These are phyloP conservation scores for Urophycis tenuis DNA, from an alignment of 2,797 vertebrate genomes.

Conservation along the genomic window DNA sequence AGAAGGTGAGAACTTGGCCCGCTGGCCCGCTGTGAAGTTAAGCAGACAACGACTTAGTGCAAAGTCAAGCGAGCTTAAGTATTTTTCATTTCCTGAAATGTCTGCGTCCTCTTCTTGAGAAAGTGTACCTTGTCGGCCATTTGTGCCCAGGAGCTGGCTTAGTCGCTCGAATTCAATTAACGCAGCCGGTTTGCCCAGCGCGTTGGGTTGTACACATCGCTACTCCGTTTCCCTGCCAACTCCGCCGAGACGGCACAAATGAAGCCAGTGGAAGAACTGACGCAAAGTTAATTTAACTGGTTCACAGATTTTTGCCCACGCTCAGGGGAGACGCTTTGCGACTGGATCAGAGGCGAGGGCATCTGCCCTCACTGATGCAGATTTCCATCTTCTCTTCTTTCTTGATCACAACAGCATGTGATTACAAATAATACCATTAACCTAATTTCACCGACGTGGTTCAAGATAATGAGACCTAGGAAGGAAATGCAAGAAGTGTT, in stretches of 20 bases:
- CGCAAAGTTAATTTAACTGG: constrained; percentile 10
- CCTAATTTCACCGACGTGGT: constrained; percentile 10
- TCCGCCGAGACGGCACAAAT: constrained; percentile 28
- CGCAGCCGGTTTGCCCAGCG: constrained; percentile 3
- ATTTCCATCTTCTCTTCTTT: constrained; percentile 26
- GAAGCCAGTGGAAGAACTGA: constrained; percentile 10
- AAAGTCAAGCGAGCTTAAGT: background rate
- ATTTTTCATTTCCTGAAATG: constrained; percentile 7
- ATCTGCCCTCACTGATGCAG: constrained; percentile 10
- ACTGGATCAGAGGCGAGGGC: constrained; percentile 14
- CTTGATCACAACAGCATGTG: constrained; percentile 23
- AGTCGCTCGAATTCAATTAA: background rate
- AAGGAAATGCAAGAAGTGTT: no score
- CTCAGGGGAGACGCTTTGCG: constrained; percentile 21
- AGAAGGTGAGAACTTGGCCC: constrained; percentile 51
- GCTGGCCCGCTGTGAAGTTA: constrained; percentile 24
- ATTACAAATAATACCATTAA: constrained; percentile 33
- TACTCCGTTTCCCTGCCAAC: constrained; percentile 16
- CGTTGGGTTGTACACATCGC: background rate
- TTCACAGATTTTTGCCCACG: constrained; percentile 21
- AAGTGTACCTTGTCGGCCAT: constrained; percentile 34
- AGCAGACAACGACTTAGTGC: background rate
- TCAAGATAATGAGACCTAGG: background rate
- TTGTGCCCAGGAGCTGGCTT: constrained; percentile 27
- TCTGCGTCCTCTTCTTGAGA: constrained; percentile 30